These are phyloP conservation scores for Seriola rivoliana DNA, from an alignment of 2,113 vertebrate species.

Conservation along the genomic window DNA sequence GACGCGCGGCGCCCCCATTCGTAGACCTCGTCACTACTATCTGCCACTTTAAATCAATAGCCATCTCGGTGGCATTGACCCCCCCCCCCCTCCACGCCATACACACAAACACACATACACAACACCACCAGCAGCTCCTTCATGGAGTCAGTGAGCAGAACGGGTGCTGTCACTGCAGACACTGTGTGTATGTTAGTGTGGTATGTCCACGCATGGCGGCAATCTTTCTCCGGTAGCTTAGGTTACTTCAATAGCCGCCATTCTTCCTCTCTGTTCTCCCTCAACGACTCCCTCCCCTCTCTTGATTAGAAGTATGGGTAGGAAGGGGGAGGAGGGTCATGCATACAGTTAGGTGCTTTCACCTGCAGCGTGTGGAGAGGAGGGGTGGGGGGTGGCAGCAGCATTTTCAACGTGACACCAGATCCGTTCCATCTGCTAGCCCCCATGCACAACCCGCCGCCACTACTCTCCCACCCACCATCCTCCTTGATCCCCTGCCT, in stretches of 20 bases:
- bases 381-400: too few relatives aligned
- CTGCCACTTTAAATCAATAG: slow-evolving; percentile 70
- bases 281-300: slow-evolving; percentile 23
- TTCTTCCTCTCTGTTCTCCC: slow-evolving; percentile 47
- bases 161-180: slow-evolving; percentile 32
- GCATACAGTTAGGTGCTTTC: slow-evolving; percentile 69
- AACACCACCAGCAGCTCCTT: slow-evolving; percentile 22
- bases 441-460: background rate
- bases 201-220: slow-evolving; percentile 12
- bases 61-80: slow-evolving; percentile 50
- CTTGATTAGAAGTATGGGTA: slow-evolving; percentile 49
- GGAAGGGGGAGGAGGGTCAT: background rate
- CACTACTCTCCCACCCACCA: slow-evolving; percentile 33
- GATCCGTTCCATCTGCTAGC: slow-evolving; percentile 66
- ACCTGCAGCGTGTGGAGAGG: slow-evolving; percentile 48
- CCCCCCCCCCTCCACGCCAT: background rate
- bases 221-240: slow-evolving; percentile 53
- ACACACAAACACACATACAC: background rate
- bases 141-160: slow-evolving; percentile 40
- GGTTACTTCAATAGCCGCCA: slow-evolving; percentile 67
- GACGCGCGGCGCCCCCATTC: slow-evolving; percentile 11
- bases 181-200: slow-evolving; percentile 20
- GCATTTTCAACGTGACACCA: slow-evolving; percentile 49
- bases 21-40: slow-evolving; percentile 39
- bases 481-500: slow-evolving; percentile 33